Conservation (phyloP, 2,113 vertebrate genomes). For the Myotis yumanensis region DNA sequence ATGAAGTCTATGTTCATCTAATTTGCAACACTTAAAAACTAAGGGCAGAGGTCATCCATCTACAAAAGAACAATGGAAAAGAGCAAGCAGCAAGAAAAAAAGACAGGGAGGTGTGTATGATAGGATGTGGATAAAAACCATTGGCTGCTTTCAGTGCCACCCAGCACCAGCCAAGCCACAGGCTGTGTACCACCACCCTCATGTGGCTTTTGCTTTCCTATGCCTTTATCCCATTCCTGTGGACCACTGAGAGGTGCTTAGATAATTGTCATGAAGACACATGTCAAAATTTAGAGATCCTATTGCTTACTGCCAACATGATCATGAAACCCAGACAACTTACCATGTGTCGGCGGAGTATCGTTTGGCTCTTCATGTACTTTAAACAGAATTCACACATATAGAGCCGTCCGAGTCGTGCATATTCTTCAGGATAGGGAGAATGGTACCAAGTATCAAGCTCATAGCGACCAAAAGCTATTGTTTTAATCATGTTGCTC, state of each 20-base stretch:
- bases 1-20: neutral
- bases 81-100: neutral
- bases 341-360: constrained; percentile 97
- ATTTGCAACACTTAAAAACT: neutral
- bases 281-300: neutral
- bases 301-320: fast-evolving
- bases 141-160: neutral
- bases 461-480: constrained; percentile 98
- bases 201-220: neutral
- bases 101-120: neutral
- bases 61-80: neutral
- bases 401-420: constrained; percentile 95
- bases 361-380: constrained; percentile 99
- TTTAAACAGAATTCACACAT: constrained; percentile 99
- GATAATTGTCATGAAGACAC: neutral
- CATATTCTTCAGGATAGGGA: constrained; percentile 98
- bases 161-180: neutral
- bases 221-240: neutral
- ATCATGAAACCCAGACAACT: constrained; percentile 51
- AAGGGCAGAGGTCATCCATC: neutral
- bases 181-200: neutral
- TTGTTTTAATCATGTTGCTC: constrained; percentile 99
- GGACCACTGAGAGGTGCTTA: neutral
- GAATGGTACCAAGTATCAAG: constrained; percentile 99
- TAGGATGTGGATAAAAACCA: neutral